Evolutionary conservation across 2,113 vertebrate genomes (phyloP), one percentile per base, ranked within the genome.

Genomic region (Hypomesus transpacificus): DNA sequence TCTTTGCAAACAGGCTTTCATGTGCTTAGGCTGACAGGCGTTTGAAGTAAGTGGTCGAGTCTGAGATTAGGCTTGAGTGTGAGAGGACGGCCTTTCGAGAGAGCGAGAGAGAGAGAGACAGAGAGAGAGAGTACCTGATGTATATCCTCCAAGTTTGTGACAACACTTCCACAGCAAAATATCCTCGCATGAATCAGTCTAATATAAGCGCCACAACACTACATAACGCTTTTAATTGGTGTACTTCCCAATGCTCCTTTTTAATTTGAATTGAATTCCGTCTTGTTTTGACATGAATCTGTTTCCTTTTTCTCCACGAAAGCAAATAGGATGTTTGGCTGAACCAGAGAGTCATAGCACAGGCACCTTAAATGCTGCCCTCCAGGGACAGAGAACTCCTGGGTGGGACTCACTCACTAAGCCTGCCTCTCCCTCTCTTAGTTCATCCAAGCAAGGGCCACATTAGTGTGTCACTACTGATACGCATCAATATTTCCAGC

Each of bases 11-110:
- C 71, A 78, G 66, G 73, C 81, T 87, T 89, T 91, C 81, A 89
- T 81, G 84, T 80, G 71, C 77, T 81, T 68, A 16, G 70, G 54
- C 85, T 89, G 85, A 88, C 87, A 83, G 87, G 75, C 79, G 84
- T 87, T 88, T 89, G 84, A 89, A 87, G 85, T 82, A 82, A 84
- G 78, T 69, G 71, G 67, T 63, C 66, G 71, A 85, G 76, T 77
- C 62, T 84, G 78, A 85, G 73, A 80, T 82, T 82, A 75, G 63
- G 62, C 75, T 77, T 13, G 75, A 81, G 80, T 76, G 79, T 74
- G 78, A 76, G 71, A 62, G 74, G 60, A 68, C 60, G 71, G 81
- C 75, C 76, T 80, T 80, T 17, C 65, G 69, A 74, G 75, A 75
- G 59, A 73, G 46, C 39, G 20, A 67, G 62, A 77, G 20, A 64